phyloP scores from a whole-genome alignment of 1,140 invertebrate genomes.

The Alviniconcha marisindica region DNA sequence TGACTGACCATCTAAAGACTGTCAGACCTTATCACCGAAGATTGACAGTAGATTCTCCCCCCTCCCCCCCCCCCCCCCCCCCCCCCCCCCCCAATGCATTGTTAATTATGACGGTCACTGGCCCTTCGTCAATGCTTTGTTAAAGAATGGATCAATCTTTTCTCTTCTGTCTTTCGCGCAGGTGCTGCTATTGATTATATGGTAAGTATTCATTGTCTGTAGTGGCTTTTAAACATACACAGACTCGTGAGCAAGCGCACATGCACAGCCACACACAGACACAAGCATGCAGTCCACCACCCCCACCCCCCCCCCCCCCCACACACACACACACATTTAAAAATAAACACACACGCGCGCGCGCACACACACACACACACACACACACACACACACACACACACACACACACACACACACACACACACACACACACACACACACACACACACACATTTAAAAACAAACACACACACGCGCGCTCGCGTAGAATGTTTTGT shows the following conservation, averaged over 20 bases:
- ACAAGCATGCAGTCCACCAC: no score
- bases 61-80: no score
- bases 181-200: constrained; percentile 3
- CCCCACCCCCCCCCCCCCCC: not conserved
- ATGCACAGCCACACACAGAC: no score
- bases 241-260: no score
- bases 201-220: not conserved
- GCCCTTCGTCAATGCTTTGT: not conserved
- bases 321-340: not conserved
- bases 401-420: not conserved
- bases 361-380: not conserved
- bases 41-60: no score
- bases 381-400: constrained; percentile 9
- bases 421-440: not conserved
- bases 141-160: no score
- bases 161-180: not conserved
- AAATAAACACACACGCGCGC: not conserved
- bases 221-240: no score
- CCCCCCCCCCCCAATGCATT: no score
- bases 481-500: no score
- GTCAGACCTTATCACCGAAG: no score
- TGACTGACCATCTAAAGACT: no score
- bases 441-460: constrained; percentile 8
- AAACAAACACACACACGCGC: constrained; percentile 12
- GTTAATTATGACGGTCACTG: no score